Evolutionary conservation across 1,140 invertebrate genomes (phyloP).

Genomic region (Monomorium pharaonis): DNA sequence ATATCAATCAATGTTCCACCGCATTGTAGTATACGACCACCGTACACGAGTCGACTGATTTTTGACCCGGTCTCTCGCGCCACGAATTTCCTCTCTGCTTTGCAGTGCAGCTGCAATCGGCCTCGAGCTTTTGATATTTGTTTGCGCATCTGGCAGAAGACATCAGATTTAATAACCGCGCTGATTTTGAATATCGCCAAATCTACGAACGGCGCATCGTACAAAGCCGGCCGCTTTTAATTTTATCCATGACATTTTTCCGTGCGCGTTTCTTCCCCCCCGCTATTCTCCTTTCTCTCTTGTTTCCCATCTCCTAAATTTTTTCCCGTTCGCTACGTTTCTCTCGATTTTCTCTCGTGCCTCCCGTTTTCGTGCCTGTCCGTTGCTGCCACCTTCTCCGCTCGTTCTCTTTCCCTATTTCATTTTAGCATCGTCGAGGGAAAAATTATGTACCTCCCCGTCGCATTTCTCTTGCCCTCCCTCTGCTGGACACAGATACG

Average conservation of each 20-base stretch:
- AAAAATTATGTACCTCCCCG: slow-evolving; percentile 68
- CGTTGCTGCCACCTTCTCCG: slow-evolving; percentile 3
- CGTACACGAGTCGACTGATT: not conserved
- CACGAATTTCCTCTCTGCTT: not conserved
- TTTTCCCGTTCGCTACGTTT: slow-evolving; percentile 25
- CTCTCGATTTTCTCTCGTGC: slow-evolving; percentile 46
- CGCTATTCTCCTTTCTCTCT: not conserved
- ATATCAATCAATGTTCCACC: slow-evolving; percentile 41
- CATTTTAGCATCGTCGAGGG: slow-evolving; percentile 64
- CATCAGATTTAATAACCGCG: slow-evolving; percentile 76
- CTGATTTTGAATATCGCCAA: slow-evolving; percentile 72
- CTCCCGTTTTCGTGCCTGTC: slow-evolving; percentile 21
- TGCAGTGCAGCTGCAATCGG: not conserved
- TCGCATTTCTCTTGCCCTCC: slow-evolving; percentile 48
- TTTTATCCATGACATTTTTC: slow-evolving; percentile 57
- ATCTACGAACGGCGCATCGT: slow-evolving; percentile 12
- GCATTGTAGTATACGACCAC: not conserved
- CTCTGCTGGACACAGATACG: slow-evolving; percentile 1
- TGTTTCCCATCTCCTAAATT: not conserved
- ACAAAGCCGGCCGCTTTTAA: slow-evolving; percentile 67
- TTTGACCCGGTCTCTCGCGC: not conserved
- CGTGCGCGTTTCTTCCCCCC: not conserved
- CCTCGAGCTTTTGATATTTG: slow-evolving; percentile 68
- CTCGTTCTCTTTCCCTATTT: slow-evolving; percentile 50
- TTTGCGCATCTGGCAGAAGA: slow-evolving; percentile 60